Conservation (phyloP, 1,140 invertebrate genomes). For the Radopholus similis region DNA sequence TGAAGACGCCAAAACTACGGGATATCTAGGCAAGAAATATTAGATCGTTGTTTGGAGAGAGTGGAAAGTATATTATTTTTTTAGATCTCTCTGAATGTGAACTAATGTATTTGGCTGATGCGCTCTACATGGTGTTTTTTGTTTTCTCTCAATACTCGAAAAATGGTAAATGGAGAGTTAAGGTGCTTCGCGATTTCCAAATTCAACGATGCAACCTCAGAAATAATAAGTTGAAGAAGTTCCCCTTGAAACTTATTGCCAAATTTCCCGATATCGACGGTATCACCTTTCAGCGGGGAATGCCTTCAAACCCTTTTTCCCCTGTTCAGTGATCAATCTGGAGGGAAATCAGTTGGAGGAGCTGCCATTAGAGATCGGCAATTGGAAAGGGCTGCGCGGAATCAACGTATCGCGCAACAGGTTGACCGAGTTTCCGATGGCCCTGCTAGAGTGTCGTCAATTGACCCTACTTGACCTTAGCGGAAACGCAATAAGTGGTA, state of each 20-base stretch:
- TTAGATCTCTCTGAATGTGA: conserved; percentile 50
- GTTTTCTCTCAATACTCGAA: too few species aligned
- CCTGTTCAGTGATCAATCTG: conserved; percentile 43
- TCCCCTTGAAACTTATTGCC: conserved; percentile 42
- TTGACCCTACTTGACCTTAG: conserved; percentile 43
- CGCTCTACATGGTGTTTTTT: conserved; percentile 46
- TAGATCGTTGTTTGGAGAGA: neutral
- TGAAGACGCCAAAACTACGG: conserved; percentile 44
- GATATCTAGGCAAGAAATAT: conserved; percentile 42
- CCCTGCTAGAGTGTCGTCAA: conserved; percentile 25
- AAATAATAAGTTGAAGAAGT: conserved; percentile 49
- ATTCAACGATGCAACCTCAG: conserved; percentile 45
- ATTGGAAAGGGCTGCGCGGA: conserved; percentile 36
- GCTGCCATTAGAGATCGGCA: conserved; percentile 42
- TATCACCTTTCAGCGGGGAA: conserved; percentile 5
- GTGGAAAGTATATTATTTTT: conserved; percentile 14
- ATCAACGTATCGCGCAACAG: conserved; percentile 43
- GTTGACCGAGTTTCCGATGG: conserved; percentile 31
- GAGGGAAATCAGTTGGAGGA: conserved; percentile 44
- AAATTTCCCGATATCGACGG: conserved; percentile 45
- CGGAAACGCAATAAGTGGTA: conserved; percentile 42
- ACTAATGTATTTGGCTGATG: conserved; percentile 51
- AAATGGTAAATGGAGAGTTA: too few species aligned
- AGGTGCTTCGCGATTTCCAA: conserved; percentile 17
- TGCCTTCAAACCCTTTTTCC: neutral